Conservation (phyloP, 2,113 vertebrate genomes). For the Nannobrachium achirus region DNA sequence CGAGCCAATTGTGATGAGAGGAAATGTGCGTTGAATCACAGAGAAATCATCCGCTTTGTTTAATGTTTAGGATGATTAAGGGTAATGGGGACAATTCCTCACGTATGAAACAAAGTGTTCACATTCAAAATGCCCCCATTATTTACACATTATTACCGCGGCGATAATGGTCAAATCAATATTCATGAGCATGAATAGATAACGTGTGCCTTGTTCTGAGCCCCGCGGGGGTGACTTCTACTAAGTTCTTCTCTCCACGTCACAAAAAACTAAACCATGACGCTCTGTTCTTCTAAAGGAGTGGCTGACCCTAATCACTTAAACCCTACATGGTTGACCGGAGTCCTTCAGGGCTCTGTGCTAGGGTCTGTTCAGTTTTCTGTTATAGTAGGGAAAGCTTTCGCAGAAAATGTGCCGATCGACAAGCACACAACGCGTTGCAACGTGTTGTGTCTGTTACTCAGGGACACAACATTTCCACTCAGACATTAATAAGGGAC, state of each 20-base stretch:
- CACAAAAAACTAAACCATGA: constrained; percentile 5
- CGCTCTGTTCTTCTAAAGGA: too few species aligned
- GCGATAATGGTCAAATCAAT: constrained; percentile 60
- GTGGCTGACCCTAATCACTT: too few species aligned
- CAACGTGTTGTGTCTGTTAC: too few species aligned
- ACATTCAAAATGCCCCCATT: constrained; percentile 55
- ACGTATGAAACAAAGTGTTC: constrained; percentile 48
- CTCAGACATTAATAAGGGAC: too few species aligned
- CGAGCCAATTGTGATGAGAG: constrained; percentile 59
- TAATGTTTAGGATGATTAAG: constrained; percentile 54
- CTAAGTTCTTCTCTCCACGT: constrained; percentile 38
- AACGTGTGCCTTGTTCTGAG: constrained; percentile 6
- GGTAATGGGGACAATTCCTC: constrained; percentile 64
- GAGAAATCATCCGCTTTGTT: constrained; percentile 58
- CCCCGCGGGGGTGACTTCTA: constrained; percentile 27
- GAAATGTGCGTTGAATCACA: constrained; percentile 62
- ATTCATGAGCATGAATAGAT: constrained; percentile 68
- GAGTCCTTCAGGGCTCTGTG: too few species aligned
- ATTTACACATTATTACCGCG: constrained; percentile 59
- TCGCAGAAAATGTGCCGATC: too few species aligned
- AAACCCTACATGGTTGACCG: too few species aligned
- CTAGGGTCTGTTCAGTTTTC: too few species aligned
- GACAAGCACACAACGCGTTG: too few species aligned
- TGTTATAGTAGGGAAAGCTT: too few species aligned
- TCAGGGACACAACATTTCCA: too few species aligned